Percentiles rank a stretch among this genome's conserved stretches.
phyloP scores from a whole-genome alignment of 2,113 vertebrate species.

The Pycnonotus jocosus region DNA sequence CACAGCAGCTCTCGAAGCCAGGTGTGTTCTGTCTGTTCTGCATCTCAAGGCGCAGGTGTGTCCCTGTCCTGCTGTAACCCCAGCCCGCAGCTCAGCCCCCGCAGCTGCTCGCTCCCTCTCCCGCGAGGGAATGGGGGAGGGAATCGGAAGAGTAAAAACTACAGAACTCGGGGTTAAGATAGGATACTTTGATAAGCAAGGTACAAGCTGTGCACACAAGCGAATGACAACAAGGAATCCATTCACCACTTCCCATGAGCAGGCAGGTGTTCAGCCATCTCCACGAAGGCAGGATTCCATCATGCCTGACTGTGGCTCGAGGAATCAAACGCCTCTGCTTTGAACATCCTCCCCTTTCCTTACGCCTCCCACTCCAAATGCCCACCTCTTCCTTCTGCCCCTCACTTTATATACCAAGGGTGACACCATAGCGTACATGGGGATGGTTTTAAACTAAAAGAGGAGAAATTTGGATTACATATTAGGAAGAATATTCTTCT shows the following conservation, averaged over 20 bases:
- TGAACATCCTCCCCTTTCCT: rapidly evolving
- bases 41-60: neutral
- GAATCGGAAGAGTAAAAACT: neutral
- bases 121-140: no score
- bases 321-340: neutral
- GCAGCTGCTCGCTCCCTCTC: neutral
- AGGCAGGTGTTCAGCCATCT: neutral
- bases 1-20: neutral
- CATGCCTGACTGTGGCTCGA: rapidly evolving
- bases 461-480: neutral
- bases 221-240: neutral
- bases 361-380: rapidly evolving
- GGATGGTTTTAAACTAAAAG: neutral
- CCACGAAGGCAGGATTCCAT: neutral
- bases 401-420: rapidly evolving
- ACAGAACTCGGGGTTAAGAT: neutral
- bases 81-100: neutral
- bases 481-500: neutral
- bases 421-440: rapidly evolving
- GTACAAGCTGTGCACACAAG: no score
- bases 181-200: neutral
- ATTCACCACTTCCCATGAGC: neutral
- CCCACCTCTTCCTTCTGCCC: neutral
- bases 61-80: neutral
- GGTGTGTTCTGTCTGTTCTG: neutral